phyloP scores from a whole-genome alignment of 2,888 invertebrate species.

The Drosophila testacea region DNA sequence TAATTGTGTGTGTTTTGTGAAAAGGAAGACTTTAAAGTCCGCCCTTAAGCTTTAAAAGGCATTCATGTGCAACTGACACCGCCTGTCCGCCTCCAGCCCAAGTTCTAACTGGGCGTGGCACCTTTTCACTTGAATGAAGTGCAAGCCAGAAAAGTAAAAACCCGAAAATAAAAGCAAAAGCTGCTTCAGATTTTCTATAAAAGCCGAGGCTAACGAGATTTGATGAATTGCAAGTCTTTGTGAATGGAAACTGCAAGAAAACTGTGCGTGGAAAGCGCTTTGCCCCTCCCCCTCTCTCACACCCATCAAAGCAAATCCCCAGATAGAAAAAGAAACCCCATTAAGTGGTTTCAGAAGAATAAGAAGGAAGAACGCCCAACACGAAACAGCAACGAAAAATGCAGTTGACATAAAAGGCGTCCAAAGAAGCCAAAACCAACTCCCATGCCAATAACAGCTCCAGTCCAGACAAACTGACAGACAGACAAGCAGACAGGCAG shows the following conservation, averaged over 20 bases:
- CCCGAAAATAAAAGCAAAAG: constrained; percentile 55
- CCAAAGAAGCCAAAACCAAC: constrained; percentile 28
- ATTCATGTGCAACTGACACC: constrained; percentile 15
- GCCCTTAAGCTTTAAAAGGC: constrained; percentile 22
- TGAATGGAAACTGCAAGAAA: constrained; percentile 72
- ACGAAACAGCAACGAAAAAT: constrained; percentile 66
- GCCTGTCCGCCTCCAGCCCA: not conserved
- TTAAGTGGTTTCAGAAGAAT: constrained; percentile 71
- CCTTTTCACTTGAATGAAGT: constrained; percentile 50
- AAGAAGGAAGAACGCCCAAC: constrained; percentile 51
- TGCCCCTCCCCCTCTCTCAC: not conserved
- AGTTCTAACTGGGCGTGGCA: constrained; percentile 46
- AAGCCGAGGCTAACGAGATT: constrained; percentile 78
- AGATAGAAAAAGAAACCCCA: constrained; percentile 49
- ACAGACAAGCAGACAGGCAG: constrained; percentile 8
- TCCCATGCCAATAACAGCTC: constrained; percentile 14
- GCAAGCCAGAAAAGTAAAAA: constrained; percentile 43
- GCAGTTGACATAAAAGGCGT: constrained; percentile 74
- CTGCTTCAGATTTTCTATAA: constrained; percentile 77
- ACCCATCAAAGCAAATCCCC: constrained; percentile 32
- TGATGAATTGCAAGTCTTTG: constrained; percentile 80
- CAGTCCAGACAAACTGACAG: constrained; percentile 17
- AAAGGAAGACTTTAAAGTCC: constrained; percentile 19
- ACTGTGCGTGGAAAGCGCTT: constrained; percentile 69
- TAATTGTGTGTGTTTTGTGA: not conserved